A percentile compares a stretch with the other conserved stretches of the same genome.
These are phyloP conservation scores for Drosophila anomalipes DNA, from an alignment of 2,888 invertebrate genomes.

Conservation along the genomic window DNA sequence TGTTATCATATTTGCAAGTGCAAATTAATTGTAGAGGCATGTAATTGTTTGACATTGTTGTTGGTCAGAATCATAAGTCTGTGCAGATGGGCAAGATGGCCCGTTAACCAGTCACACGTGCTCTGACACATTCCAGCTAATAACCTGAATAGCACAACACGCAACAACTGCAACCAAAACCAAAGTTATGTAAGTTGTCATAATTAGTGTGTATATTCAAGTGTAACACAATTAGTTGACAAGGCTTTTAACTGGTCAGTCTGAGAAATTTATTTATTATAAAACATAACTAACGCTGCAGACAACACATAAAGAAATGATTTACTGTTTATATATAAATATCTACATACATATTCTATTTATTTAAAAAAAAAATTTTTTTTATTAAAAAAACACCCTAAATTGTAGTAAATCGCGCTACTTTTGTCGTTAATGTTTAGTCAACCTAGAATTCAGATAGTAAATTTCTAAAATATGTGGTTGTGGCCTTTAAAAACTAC, in stretches of 20 bases:
- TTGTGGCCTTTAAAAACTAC: too few species aligned
- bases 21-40: slow-evolving; percentile 78
- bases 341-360: neutral
- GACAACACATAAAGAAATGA: neutral
- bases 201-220: slow-evolving; percentile 54
- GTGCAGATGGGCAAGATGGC: neutral
- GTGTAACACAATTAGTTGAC: slow-evolving; percentile 70
- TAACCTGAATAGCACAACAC: slow-evolving; percentile 7
- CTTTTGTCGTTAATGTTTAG: too few species aligned
- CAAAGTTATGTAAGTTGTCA: slow-evolving; percentile 27
- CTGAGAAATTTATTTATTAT: neutral
- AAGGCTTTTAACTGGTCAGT: slow-evolving; percentile 18
- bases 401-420: neutral
- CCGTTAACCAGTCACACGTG: slow-evolving; percentile 2
- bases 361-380: too few species aligned
- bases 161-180: neutral
- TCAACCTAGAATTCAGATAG: too few species aligned
- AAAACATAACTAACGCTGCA: neutral
- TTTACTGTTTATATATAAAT: neutral
- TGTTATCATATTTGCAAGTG: slow-evolving; percentile 59
- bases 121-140: slow-evolving; percentile 11
- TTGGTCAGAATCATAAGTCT: slow-evolving; percentile 41
- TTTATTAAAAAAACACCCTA: neutral
- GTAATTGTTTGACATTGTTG: slow-evolving; percentile 72
- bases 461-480: too few species aligned